Conservation (phyloP, 2,113 vertebrate genomes). For the Muntiacus muntjak region DNA sequence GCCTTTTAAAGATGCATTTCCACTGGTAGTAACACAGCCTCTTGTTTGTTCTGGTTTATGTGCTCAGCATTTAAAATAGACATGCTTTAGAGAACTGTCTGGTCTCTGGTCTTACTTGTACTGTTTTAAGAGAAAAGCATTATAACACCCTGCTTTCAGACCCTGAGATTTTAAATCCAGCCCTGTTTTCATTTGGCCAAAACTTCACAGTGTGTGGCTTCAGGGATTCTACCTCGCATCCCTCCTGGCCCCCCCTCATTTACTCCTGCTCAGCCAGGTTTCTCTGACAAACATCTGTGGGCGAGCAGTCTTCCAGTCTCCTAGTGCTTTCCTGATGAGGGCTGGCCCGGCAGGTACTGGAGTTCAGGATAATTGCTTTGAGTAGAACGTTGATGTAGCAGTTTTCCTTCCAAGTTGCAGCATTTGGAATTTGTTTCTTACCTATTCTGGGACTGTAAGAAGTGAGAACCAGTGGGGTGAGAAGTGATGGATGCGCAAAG, state of each 20-base stretch:
- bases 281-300: slow-evolving; percentile 35
- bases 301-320: background rate
- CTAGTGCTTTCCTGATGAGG: background rate
- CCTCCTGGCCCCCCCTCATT: background rate
- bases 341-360: background rate
- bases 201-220: background rate
- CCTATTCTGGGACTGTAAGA: background rate
- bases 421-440: slow-evolving; percentile 25
- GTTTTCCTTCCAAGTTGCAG: slow-evolving; percentile 18
- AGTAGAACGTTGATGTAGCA: background rate
- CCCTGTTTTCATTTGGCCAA: background rate
- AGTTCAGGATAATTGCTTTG: slow-evolving; percentile 26
- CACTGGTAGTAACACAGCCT: background rate
- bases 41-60: background rate
- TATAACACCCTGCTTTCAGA: background rate
- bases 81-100: slow-evolving; percentile 1
- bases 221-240: background rate
- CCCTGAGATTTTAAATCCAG: background rate
- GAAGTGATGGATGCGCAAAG: background rate
- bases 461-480: background rate
- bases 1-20: slow-evolving; percentile 5
- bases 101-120: background rate
- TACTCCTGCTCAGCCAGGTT: slow-evolving; percentile 3
- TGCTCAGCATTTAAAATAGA: slow-evolving; percentile 42
- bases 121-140: background rate